Evolutionary conservation across 2,797 vertebrate genomes (phyloP).

Genomic region (Phoebastria nigripes): DNA sequence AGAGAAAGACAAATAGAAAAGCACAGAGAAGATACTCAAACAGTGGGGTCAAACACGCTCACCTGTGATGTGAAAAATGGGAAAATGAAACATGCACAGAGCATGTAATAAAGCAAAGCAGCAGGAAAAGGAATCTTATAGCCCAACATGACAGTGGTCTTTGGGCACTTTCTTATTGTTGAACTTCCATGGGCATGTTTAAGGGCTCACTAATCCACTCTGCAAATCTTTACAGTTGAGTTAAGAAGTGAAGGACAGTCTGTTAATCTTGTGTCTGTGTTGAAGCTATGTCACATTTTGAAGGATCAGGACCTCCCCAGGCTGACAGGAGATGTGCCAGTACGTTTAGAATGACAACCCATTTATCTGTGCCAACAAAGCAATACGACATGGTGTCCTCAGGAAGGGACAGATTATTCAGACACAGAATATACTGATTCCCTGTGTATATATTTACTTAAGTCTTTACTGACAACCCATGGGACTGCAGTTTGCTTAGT

Average conservation of each 20-base stretch:
- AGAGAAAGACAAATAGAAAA: neutral
- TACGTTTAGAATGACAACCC: neutral
- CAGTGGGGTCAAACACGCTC: neutral
- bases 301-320: neutral
- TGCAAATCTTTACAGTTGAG: neutral
- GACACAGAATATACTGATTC: neutral
- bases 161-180: neutral
- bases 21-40: neutral
- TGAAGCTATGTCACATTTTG: neutral
- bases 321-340: neutral
- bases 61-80: neutral
- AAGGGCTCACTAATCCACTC: neutral
- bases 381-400: rapidly evolving
- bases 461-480: neutral
- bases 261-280: neutral
- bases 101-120: neutral
- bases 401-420: neutral
- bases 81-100: neutral
- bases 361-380: neutral
- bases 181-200: neutral
- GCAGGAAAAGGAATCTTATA: neutral
- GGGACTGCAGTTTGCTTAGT: neutral
- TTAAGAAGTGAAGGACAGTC: neutral
- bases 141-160: neutral
- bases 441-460: neutral